Evolutionary conservation across 2,888 invertebrate genomes (phyloP), one percentile per base, ranked within the genome.

Genomic region (Acleris cristana): DNA sequence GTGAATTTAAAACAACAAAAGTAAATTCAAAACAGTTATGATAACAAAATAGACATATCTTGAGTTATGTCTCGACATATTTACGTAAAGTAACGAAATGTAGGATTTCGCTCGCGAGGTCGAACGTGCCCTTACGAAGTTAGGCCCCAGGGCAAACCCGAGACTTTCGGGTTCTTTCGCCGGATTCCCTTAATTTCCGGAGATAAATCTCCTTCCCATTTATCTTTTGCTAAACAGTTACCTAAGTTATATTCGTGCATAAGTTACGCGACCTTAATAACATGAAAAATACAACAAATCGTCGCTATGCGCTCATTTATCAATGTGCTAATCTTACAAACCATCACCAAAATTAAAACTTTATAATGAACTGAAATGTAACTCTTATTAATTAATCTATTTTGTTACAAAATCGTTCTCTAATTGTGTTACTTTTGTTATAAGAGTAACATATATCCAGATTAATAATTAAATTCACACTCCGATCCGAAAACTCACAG

Each of bases 181-280:
- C 61, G 66, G 66, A 61, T 61, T 62, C 66, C 66, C 61, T 62
- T 66, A 56, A 66, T 66, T 66, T 66, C 66, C 66, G 51, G 66
- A 66, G 61, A 66, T 66, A 66, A 57, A 66, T 66, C 61, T 66
- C 51, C 51, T 52, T 30, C 14, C 66, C 66, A 66, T 66, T 66
- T 66, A 66, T 66, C 66, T 66, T 62, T 30, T 10, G 56, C 51
- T 66, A 61, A 66, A 61, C 65, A 56, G 61, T 55, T 56, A 40
- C 40, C 40, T 14, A 66, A 66, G 52, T 66, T 60, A 66, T 62
- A 49, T 44, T 40, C 56, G 57, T 21, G 23, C 34, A 55, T 60
- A 55, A 65, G 26, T 65, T 55, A 55, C 54, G 18, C 40, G 49
- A 53, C 45, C 65, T 65, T 65, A 26, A 54, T 65, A 57, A 52